A percentile compares a stretch with the other conserved stretches of the same genome.
These are phyloP conservation scores for Microctenopoma lineatum DNA, from an alignment of 2,797 vertebrate genomes.

Conservation along the genomic window DNA sequence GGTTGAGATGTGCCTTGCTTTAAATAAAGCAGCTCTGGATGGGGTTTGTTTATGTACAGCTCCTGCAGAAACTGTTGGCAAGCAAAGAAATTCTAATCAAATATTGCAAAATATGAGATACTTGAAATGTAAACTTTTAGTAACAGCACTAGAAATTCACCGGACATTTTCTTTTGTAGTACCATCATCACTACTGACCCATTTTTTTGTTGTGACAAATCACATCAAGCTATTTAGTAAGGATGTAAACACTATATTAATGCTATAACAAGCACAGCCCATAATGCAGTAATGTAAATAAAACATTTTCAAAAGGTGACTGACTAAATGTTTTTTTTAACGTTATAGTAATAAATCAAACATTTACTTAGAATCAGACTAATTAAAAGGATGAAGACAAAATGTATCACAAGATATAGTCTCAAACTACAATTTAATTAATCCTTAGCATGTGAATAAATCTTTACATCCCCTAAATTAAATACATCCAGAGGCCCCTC, in stretches of 20 bases:
- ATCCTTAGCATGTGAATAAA: background rate
- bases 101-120: background rate
- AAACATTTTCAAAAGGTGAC: too few species aligned
- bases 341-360: too few species aligned
- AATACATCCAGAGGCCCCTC: background rate
- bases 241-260: background rate
- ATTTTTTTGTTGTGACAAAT: too few species aligned
- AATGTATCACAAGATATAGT: too few species aligned
- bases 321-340: background rate
- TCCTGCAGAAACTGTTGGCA: conserved; percentile 55
- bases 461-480: background rate
- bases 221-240: background rate
- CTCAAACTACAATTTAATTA: background rate
- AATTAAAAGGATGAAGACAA: too few species aligned
- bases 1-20: conserved; percentile 52
- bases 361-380: too few species aligned
- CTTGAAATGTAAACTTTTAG: background rate
- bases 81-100: conserved; percentile 11
- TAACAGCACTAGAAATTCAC: background rate
- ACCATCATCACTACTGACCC: background rate
- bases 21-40: conserved; percentile 58
- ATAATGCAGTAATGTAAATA: background rate
- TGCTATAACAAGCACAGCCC: background rate
- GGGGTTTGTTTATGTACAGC: conserved; percentile 55
- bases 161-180: background rate